phyloP scores from a whole-genome alignment of 1,140 invertebrate genomes.

The Drosophila baimaii region DNA sequence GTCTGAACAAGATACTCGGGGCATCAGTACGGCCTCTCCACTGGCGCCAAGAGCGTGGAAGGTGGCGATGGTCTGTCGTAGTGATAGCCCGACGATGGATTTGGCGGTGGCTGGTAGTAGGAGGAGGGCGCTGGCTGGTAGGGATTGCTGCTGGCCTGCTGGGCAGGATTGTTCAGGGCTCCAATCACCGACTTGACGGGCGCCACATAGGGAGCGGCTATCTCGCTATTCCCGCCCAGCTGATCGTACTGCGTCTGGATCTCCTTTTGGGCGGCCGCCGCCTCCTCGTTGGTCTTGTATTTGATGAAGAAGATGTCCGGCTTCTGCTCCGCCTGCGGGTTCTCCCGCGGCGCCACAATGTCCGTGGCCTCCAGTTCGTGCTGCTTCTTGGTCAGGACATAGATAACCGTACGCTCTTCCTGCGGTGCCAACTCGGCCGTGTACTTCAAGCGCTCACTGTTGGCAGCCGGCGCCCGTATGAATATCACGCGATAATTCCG shows the following conservation, averaged over 20 bases:
- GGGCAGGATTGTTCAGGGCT: too few relatives aligned
- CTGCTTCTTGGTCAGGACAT: slow-evolving; percentile 90
- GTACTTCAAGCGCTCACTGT: slow-evolving; percentile 86
- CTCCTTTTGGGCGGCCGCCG: slow-evolving; percentile 68
- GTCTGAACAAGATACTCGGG: slow-evolving; percentile 3
- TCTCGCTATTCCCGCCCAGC: slow-evolving; percentile 70
- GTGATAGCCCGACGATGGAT: slow-evolving; percentile 28
- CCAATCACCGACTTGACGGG: slow-evolving; percentile 70
- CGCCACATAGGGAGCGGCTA: slow-evolving; percentile 58
- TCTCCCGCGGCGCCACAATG: slow-evolving; percentile 82
- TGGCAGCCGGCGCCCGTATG: slow-evolving; percentile 90
- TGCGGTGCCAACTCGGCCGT: slow-evolving; percentile 88
- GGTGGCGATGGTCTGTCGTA: slow-evolving; percentile 36
- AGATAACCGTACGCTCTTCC: slow-evolving; percentile 93
- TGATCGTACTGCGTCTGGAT: slow-evolving; percentile 79
- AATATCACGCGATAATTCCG: slow-evolving; percentile 94
- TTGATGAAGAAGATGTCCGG: slow-evolving; percentile 91
- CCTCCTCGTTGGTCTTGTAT: slow-evolving; percentile 88
- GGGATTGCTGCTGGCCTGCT: too few relatives aligned
- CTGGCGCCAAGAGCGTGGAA: slow-evolving; percentile 44
- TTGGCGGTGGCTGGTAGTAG: background rate
- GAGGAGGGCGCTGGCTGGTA: background rate
- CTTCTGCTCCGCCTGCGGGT: slow-evolving; percentile 87
- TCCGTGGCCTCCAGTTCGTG: slow-evolving; percentile 64
- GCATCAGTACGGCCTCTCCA: slow-evolving; percentile 17